phyloP scores from a whole-genome alignment of 2,797 vertebrate species.

The Micromesistius poutassou region DNA sequence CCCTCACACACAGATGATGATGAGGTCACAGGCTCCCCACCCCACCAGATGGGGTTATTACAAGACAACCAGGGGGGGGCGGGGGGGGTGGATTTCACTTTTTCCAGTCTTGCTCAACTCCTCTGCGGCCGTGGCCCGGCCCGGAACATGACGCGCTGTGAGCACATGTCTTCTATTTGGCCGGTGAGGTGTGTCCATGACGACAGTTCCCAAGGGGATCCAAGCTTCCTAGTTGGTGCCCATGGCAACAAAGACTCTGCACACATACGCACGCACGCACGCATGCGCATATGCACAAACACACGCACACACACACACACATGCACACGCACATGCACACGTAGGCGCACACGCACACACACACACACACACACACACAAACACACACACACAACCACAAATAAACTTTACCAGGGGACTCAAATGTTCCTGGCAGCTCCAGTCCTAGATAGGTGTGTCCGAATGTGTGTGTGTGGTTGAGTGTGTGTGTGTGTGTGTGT shows the following conservation, averaged over 20 bases:
- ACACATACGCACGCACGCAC: not conserved
- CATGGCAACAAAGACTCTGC: conserved; percentile 59
- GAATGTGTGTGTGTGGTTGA: conserved; percentile 25
- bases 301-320: conserved; percentile 3
- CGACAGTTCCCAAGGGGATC: conserved; percentile 47
- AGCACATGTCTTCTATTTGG: not conserved
- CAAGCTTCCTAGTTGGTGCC: conserved; percentile 43
- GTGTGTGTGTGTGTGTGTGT: conserved; percentile 19
- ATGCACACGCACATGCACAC: conserved; percentile 10
- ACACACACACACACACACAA: conserved; percentile 19
- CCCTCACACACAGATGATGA: conserved; percentile 14
- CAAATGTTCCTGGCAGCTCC: conserved; percentile 60
- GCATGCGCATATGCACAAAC: not conserved
- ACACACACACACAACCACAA: conserved; percentile 25
- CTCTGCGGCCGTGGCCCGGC: conserved; percentile 28
- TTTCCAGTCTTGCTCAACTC: conserved; percentile 34
- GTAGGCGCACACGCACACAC: conserved; percentile 13
- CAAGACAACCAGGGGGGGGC: conserved; percentile 28
- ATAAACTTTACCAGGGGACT: conserved; percentile 39
- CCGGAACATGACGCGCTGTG: conserved; percentile 58
- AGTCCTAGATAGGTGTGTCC: conserved; percentile 23
- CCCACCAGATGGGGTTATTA: conserved; percentile 44
- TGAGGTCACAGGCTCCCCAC: conserved; percentile 47
- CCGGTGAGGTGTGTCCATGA: conserved; percentile 49
- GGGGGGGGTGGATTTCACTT: conserved; percentile 18